Evolutionary conservation across 2,888 invertebrate species (phyloP).

Genomic region (Drosophila kambysellisi): DNA sequence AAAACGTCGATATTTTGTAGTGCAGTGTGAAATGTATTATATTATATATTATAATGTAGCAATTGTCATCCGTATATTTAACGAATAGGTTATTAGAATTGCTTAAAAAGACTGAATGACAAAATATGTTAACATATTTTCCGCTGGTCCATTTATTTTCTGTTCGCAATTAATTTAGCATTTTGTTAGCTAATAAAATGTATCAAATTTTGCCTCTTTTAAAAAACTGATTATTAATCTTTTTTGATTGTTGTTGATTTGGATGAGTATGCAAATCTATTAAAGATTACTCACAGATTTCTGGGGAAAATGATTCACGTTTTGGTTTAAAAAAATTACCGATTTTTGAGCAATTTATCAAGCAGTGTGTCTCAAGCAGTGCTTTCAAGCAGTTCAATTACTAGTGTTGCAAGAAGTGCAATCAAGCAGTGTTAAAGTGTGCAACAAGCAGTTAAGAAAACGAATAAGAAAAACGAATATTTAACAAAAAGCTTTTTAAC

Average conservation of each 20-base stretch:
- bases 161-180: conserved; percentile 23
- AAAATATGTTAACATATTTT: conserved; percentile 39
- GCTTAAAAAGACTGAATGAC: conserved; percentile 52
- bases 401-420: neutral
- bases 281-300: neutral
- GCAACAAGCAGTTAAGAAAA: neutral
- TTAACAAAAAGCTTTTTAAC: neutral
- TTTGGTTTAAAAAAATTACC: neutral
- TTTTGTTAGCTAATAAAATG: conserved; percentile 37
- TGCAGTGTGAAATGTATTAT: conserved; percentile 58
- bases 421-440: neutral
- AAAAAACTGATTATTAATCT: neutral
- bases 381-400: neutral
- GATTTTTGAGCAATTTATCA: neutral
- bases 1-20: conserved; percentile 32
- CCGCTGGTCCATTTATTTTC: conserved; percentile 28
- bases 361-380: conserved; percentile 16
- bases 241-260: neutral
- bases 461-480: neutral
- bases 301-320: conserved; percentile 12
- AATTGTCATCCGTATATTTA: conserved; percentile 32
- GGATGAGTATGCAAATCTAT: neutral
- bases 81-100: conserved; percentile 32
- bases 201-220: conserved; percentile 1
- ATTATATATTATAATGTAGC: conserved; percentile 34